Evolutionary conservation across 1,140 invertebrate genomes (phyloP).

Genomic region (Drosophila virilis): DNA sequence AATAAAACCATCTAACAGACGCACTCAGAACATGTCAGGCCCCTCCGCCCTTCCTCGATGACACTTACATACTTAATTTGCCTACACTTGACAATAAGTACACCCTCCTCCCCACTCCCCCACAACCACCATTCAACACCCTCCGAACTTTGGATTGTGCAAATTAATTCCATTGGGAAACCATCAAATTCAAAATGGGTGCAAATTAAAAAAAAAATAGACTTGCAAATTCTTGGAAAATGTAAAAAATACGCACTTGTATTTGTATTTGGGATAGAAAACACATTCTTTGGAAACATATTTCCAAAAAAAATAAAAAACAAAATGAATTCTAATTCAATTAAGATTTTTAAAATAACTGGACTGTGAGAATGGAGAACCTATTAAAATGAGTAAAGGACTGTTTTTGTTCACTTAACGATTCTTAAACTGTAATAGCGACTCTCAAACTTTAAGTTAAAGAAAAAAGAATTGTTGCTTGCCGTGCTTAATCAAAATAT

Average conservation of each 20-base stretch:
- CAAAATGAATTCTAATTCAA: background rate
- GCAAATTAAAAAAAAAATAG: background rate
- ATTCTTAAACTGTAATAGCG: no score
- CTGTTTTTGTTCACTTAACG: no score
- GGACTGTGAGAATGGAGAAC: background rate
- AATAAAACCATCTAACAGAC: slow-evolving; percentile 60
- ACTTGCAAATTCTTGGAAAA: background rate
- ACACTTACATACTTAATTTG: slow-evolving; percentile 33
- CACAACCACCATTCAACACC: no score
- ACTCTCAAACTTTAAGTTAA: no score
- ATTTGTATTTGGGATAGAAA: background rate
- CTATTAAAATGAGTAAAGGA: no score
- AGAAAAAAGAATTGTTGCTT: no score
- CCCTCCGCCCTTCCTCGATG: no score
- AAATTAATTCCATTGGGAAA: slow-evolving; percentile 8
- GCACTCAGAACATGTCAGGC: background rate
- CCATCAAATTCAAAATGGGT: background rate
- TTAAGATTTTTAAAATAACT: background rate
- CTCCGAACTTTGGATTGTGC: slow-evolving; percentile 1
- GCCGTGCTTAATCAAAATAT: no score
- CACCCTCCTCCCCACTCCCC: background rate
- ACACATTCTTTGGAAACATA: background rate
- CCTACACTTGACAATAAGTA: slow-evolving; percentile 28
- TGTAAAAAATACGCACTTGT: background rate
- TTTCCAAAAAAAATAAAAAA: background rate